Percentiles rank a stretch among this genome's conserved stretches.
These are phyloP conservation scores for Seriola aureovittata DNA, from an alignment of 2,113 vertebrate genomes.

Conservation along the genomic window DNA sequence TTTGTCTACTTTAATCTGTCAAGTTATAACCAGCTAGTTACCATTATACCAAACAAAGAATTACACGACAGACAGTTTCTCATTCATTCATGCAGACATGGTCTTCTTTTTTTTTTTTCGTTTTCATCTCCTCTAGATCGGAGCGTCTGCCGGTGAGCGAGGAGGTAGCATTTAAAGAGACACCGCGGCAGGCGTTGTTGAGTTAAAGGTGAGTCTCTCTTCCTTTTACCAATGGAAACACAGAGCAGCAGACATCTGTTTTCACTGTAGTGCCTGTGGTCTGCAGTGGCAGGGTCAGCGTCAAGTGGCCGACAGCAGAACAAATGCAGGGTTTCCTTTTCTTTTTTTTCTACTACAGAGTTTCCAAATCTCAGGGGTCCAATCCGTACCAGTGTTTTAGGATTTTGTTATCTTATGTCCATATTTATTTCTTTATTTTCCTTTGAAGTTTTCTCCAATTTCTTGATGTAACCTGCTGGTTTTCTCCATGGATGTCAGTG, in stretches of 20 bases:
- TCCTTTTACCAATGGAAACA: slow-evolving; percentile 17
- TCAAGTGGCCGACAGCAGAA: neutral
- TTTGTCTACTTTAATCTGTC: too few species aligned
- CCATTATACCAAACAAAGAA: too few species aligned
- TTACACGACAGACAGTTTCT: neutral
- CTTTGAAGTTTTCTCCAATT: neutral
- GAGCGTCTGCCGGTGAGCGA: slow-evolving; percentile 27
- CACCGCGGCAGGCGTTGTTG: neutral
- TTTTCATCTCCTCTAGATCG: slow-evolving; percentile 42
- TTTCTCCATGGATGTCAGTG: neutral
- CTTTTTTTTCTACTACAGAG: too few species aligned
- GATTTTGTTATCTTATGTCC: neutral
- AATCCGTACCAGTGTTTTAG: neutral
- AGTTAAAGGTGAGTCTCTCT: slow-evolving; percentile 74
- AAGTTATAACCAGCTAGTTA: too few species aligned
- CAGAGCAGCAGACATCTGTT: slow-evolving; percentile 1
- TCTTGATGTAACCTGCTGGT: neutral
- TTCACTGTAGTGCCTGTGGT: slow-evolving; percentile 61
- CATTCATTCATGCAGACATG: neutral
- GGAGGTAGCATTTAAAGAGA: slow-evolving; percentile 39
- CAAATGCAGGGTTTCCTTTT: neutral
- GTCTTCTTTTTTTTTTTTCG: slow-evolving; percentile 55
- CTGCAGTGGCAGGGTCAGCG: neutral
- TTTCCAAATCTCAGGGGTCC: neutral
- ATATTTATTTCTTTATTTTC: neutral